phyloP scores from a whole-genome alignment of 1,140 invertebrate genomes.

The Microplitis mediator region DNA sequence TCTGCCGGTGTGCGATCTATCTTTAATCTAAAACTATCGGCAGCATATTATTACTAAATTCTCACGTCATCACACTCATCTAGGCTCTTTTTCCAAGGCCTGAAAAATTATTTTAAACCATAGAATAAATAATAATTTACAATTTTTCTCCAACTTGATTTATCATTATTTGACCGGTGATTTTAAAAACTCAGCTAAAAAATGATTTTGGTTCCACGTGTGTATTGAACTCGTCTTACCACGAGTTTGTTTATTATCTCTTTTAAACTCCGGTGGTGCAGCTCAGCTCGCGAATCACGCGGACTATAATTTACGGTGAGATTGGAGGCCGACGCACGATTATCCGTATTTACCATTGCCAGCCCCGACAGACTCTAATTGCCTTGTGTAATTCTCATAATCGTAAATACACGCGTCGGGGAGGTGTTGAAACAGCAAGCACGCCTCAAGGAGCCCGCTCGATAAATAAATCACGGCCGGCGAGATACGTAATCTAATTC shows the following conservation, averaged over 20 bases:
- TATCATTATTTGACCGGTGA: too few species aligned
- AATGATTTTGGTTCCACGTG: too few species aligned
- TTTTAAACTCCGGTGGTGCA: background rate
- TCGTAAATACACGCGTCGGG: constrained; percentile 49
- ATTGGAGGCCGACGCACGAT: constrained; percentile 34
- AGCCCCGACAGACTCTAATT: constrained; percentile 42
- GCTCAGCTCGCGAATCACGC: constrained; percentile 15
- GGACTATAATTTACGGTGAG: constrained; percentile 34
- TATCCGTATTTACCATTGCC: constrained; percentile 37
- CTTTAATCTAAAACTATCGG: constrained; percentile 49
- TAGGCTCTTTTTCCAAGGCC: too few species aligned
- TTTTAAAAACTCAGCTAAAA: too few species aligned
- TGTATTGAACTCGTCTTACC: background rate
- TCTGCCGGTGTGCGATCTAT: constrained; percentile 58
- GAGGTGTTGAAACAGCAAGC: constrained; percentile 49
- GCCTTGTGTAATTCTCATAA: constrained; percentile 52
- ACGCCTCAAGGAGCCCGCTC: constrained; percentile 38
- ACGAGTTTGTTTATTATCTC: background rate
- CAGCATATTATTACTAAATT: constrained; percentile 62
- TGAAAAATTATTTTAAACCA: too few species aligned
- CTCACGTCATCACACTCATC: constrained; percentile 52
- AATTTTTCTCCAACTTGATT: too few species aligned
- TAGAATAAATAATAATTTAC: too few species aligned
- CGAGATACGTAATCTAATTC: constrained; percentile 50
- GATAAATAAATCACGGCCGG: constrained; percentile 53